Evolutionary conservation across 2,113 vertebrate species (phyloP).

Genomic region (Bos indicus): DNA sequence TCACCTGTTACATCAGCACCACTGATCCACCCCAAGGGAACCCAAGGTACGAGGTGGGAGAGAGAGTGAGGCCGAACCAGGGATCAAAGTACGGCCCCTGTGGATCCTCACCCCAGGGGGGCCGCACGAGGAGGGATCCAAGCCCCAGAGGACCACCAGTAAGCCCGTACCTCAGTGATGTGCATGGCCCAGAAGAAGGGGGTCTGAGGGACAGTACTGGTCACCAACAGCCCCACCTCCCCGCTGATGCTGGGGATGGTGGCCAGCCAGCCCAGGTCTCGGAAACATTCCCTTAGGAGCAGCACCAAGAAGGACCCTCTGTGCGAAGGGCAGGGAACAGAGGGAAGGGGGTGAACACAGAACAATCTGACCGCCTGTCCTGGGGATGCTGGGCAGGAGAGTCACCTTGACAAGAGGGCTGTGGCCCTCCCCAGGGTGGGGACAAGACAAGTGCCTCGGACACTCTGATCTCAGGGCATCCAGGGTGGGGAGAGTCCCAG

Average conservation of each 20-base stretch:
- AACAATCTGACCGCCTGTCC: not conserved
- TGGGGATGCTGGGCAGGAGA: not conserved
- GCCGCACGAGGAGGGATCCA: not conserved
- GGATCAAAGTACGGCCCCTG: fast-evolving
- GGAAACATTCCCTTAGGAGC: conserved; percentile 40
- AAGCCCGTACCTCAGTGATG: not conserved
- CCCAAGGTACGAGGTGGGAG: not conserved
- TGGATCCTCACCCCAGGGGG: not conserved
- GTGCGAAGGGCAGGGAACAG: not conserved
- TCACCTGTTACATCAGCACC: too few relatives aligned
- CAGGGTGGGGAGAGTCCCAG: not conserved
- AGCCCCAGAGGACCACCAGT: not conserved
- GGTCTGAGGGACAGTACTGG: not conserved
- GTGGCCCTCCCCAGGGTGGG: too few relatives aligned
- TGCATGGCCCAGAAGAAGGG: conserved; percentile 61
- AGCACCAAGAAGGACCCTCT: conserved; percentile 14
- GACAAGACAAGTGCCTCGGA: not conserved
- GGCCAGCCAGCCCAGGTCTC: not conserved
- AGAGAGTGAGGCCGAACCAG: fast-evolving
- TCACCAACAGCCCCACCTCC: conserved; percentile 39
- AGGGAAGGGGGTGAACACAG: fast-evolving
- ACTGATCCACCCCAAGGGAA: not conserved
- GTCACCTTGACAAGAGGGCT: not conserved
- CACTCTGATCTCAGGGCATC: fast-evolving
- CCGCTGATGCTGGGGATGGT: not conserved